phyloP scores from a whole-genome alignment of 2,888 invertebrate genomes.

The Trachelus iudaicus region DNA sequence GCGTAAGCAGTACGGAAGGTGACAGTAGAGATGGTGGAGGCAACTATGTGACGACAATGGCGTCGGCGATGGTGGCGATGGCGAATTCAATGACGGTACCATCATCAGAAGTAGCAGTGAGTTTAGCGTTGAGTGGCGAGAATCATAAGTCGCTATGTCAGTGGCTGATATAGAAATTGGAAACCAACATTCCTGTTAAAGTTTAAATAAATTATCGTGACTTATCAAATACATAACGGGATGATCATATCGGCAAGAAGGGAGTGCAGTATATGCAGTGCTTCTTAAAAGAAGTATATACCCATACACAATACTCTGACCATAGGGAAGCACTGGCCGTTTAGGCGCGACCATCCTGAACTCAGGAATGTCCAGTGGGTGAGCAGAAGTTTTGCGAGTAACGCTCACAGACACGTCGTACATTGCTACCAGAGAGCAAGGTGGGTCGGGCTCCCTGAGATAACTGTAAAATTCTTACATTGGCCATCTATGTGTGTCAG shows the following conservation, averaged over 20 bases:
- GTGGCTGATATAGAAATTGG: not conserved
- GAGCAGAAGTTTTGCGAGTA: not conserved
- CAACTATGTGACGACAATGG: slow-evolving; percentile 11
- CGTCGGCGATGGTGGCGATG: slow-evolving; percentile 17
- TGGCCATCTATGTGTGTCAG: slow-evolving; percentile 60
- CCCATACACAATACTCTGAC: not conserved
- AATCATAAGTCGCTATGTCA: not conserved
- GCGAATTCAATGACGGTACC: slow-evolving; percentile 6
- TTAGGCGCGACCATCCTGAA: not conserved
- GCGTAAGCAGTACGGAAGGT: not conserved
- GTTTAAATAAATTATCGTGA: not conserved
- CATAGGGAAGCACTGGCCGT: not conserved
- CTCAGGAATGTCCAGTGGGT: not conserved
- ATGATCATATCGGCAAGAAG: not conserved
- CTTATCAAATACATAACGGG: not conserved
- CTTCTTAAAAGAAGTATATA: not conserved
- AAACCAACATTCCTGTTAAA: not conserved
- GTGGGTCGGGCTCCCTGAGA: slow-evolving; percentile 52
- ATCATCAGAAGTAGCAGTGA: not conserved
- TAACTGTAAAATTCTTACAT: slow-evolving; percentile 64
- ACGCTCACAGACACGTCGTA: not conserved
- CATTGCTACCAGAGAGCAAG: slow-evolving; percentile 25
- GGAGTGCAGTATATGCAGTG: not conserved
- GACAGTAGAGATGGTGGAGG: not conserved
- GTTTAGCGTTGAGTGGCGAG: not conserved